phyloP scores from a whole-genome alignment of 2,888 invertebrate species.

The Ormyrus thymus region DNA sequence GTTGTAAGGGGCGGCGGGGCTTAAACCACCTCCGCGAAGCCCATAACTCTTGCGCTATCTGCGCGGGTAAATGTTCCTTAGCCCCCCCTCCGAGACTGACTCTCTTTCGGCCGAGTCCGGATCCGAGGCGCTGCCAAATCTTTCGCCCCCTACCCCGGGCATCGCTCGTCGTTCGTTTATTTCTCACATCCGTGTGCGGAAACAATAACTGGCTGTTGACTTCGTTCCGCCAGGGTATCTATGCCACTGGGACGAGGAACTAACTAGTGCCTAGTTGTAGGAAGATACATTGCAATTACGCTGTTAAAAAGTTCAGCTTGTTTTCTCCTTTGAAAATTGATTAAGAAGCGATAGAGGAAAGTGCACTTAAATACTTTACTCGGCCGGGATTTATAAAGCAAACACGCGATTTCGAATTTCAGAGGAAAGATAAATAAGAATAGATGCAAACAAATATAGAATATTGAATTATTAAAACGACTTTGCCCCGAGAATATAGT shows the following conservation, averaged over 20 bases:
- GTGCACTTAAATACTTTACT: too few species aligned
- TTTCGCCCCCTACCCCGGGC: constrained; percentile 60
- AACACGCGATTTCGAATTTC: too few species aligned
- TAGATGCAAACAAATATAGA: too few species aligned
- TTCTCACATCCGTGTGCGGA: constrained; percentile 60
- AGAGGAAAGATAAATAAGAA: too few species aligned
- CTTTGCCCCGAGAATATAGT: too few species aligned
- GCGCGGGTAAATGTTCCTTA: constrained; percentile 68
- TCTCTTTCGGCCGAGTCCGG: not conserved
- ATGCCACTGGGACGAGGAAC: not conserved
- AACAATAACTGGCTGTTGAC: constrained; percentile 6
- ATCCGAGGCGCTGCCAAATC: not conserved
- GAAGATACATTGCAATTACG: too few species aligned
- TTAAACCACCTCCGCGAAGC: constrained; percentile 66
- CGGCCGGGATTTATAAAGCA: too few species aligned
- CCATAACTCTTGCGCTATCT: constrained; percentile 73
- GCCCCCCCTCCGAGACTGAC: constrained; percentile 41
- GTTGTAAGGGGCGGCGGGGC: constrained; percentile 67
- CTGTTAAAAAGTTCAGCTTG: too few species aligned
- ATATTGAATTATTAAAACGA: too few species aligned
- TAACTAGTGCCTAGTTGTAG: too few species aligned
- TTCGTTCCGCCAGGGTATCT: not conserved
- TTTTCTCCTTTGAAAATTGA: too few species aligned
- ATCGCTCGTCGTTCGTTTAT: constrained; percentile 71
- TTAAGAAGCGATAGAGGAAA: too few species aligned